Evolutionary conservation across 2,888 invertebrate genomes (phyloP).

Genomic region (Hetaerina titia): DNA sequence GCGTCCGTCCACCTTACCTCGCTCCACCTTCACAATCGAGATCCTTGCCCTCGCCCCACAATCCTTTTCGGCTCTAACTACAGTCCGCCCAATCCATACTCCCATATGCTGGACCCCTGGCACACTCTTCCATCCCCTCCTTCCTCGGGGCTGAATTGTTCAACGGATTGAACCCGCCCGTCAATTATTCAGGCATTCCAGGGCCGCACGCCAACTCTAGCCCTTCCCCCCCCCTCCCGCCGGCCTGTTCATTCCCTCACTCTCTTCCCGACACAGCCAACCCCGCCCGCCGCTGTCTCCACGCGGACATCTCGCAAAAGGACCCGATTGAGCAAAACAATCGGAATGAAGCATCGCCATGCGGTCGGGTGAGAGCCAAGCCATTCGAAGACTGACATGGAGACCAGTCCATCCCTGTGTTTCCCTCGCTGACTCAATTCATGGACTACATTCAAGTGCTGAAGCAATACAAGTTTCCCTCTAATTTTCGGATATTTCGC

Average conservation of each 20-base stretch:
- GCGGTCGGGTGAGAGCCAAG: not conserved
- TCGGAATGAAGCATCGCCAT: not conserved
- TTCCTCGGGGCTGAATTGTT: slow-evolving; percentile 36
- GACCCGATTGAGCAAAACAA: not conserved
- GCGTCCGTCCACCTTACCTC: not conserved
- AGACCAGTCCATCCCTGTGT: not conserved
- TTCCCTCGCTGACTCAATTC: not conserved
- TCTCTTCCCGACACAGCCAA: not conserved
- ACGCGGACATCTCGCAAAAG: not conserved
- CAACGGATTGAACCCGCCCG: slow-evolving; percentile 44
- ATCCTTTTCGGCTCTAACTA: not conserved
- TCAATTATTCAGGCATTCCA: slow-evolving; percentile 51
- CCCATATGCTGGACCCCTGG: not conserved
- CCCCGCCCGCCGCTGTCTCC: not conserved
- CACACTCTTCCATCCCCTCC: not conserved
- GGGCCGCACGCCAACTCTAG: not conserved
- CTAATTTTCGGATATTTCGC: too few relatives aligned
- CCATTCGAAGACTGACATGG: not conserved
- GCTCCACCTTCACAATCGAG: not conserved
- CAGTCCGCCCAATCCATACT: not conserved
- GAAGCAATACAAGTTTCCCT: too few relatives aligned
- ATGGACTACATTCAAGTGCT: too few relatives aligned
- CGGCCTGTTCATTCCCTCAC: not conserved
- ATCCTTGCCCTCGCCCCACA: not conserved
- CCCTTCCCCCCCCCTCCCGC: not conserved